Evolutionary conservation across 2,888 invertebrate genomes (phyloP), one percentile per base, ranked within the genome.

Genomic region (Parnassius apollo): DNA sequence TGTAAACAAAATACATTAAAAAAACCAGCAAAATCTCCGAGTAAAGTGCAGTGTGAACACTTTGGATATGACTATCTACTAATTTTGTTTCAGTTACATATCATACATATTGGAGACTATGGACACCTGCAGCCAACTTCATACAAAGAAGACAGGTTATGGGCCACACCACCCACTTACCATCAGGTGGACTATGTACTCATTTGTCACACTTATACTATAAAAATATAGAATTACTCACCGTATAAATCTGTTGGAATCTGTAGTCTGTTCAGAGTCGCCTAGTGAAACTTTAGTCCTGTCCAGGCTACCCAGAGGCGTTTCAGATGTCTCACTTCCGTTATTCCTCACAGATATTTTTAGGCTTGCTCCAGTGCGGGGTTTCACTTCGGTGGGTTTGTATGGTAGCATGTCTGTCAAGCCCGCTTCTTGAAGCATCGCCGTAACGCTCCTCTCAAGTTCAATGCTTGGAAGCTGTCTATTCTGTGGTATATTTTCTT

Each of bases 211-310:
- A 18, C 18, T 18, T 18, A 25, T 25, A 52, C 42, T 9, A 42
- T 10, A 42, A 35, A 35, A n/a, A 25, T 18, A 35, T 35, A 46
- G 10, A 56, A 25, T 54, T 13, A 13, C 44, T 67, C 65, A 89
- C 90, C 82, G 77, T 66, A 89, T 80, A 66, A 85, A 82, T 60
- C 73, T 79, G 62, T 69, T 80, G 0, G 86, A 83, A 49, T 88
- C 89, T 0, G 89, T 88, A 0, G 85, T 85, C 7, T 71, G 72
- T 4, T 81, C 85, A 0, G 88, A 86, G 45, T 87, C 88, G 0
- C 90, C 90, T 1, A 91, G 77, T 3, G 90, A 91, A 48, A 91
- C 90, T 64, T 82, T 85, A 0, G 91, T 91, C 18, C 91, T 76
- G 61, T 91, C 91, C 18, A 89, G 66, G 64, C 91, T 91, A 2